A percentile compares a stretch with the other conserved stretches of the same genome.
These are phyloP conservation scores for Oncorhynchus nerka DNA, from an alignment of 2,113 vertebrate species.

Conservation along the genomic window DNA sequence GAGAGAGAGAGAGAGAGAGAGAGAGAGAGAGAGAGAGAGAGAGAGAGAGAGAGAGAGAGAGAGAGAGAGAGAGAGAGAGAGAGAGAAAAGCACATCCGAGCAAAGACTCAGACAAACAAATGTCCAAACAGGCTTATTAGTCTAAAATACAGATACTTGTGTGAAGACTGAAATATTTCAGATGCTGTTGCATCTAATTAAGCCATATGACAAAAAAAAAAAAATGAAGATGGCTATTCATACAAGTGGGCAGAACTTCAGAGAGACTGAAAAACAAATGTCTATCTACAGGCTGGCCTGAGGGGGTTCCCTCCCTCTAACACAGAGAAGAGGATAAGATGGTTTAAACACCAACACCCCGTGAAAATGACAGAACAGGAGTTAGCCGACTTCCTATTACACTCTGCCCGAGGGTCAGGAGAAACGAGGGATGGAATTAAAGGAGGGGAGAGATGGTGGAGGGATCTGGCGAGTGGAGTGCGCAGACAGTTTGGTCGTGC, in stretches of 20 bases:
- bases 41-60: too few species aligned
- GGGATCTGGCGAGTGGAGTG: background rate
- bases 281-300: slow-evolving; percentile 18
- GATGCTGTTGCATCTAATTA: slow-evolving; percentile 44
- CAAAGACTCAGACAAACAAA: background rate
- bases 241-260: slow-evolving; percentile 13
- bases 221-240: too few species aligned
- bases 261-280: slow-evolving; percentile 17
- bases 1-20: too few species aligned
- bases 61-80: too few species aligned
- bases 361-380: background rate
- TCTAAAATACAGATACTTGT: slow-evolving; percentile 47
- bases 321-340: background rate
- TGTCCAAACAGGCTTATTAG: background rate
- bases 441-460: background rate
- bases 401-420: background rate
- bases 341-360: too few species aligned
- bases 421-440: background rate
- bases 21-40: too few species aligned
- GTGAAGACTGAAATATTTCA: slow-evolving; percentile 54
- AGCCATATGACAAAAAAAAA: background rate
- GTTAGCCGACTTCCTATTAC: too few species aligned
- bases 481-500: background rate
- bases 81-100: background rate
- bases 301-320: background rate